Evolutionary conservation across 2,888 invertebrate genomes (phyloP).

Genomic region (Lithodes maja): DNA sequence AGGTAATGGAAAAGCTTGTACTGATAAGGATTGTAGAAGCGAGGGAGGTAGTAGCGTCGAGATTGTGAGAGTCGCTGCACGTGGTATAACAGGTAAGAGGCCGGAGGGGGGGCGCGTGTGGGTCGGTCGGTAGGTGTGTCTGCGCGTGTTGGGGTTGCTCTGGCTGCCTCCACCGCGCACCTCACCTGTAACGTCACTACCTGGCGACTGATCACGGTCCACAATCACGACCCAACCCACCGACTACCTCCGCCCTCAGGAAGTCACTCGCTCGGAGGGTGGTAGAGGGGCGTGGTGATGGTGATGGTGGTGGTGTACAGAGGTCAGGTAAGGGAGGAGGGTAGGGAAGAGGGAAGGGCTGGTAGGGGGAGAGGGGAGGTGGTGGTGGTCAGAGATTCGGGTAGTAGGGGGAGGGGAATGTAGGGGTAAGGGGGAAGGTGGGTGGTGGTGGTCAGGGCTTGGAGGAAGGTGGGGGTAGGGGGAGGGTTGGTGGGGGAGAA

Average conservation of each 20-base stretch:
- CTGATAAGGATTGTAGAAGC: too few relatives aligned
- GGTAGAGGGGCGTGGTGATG: not conserved
- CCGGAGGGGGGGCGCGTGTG: not conserved
- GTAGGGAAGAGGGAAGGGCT: not conserved
- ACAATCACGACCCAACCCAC: conserved; percentile 45
- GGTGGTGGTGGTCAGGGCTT: too few relatives aligned
- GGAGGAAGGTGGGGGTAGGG: too few relatives aligned
- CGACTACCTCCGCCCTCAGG: conserved; percentile 27
- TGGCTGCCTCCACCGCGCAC: conserved; percentile 39
- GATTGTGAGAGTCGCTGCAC: not conserved
- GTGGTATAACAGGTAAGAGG: not conserved
- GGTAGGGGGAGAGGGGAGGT: not conserved
- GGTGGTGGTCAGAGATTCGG: not conserved
- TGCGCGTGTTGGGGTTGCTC: not conserved
- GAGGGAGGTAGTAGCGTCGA: not conserved
- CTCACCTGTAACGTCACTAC: conserved; percentile 49
- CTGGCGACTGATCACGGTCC: conserved; percentile 45
- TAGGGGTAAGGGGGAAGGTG: too few relatives aligned
- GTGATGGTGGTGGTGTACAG: not conserved
- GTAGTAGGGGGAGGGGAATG: not conserved
- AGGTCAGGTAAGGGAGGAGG: not conserved
- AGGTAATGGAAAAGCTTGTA: too few relatives aligned
- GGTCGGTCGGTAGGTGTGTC: not conserved
- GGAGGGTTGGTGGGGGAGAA: not conserved
- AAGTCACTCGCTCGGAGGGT: conserved; percentile 23